A percentile compares a stretch with the other conserved stretches of the same genome.
phyloP scores from a whole-genome alignment of 1,140 invertebrate genomes.

The Mamestra configurata region DNA sequence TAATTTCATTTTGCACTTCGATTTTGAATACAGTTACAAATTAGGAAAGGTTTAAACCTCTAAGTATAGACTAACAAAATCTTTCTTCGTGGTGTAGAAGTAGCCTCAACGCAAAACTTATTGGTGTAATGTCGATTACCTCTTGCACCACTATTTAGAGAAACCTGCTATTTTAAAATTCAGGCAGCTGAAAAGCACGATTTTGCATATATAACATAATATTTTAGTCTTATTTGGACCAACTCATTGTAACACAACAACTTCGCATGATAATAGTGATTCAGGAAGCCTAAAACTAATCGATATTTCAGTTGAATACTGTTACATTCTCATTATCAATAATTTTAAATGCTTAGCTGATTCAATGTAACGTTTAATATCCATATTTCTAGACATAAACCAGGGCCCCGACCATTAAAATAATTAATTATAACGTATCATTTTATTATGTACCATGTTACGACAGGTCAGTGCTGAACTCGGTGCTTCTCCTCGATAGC shows the following conservation, averaged over 20 bases:
- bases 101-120: constrained; percentile 74
- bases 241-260: constrained; percentile 42
- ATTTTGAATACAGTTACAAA: constrained; percentile 82
- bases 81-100: constrained; percentile 80
- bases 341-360: constrained; percentile 46
- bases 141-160: constrained; percentile 68
- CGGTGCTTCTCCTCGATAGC: constrained; percentile 34
- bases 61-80: constrained; percentile 79
- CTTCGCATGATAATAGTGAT: constrained; percentile 44
- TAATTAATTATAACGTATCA: constrained; percentile 54
- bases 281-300: constrained; percentile 4
- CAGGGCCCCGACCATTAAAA: constrained; percentile 50
- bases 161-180: constrained; percentile 37
- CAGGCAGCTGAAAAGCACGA: constrained; percentile 59
- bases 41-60: constrained; percentile 79
- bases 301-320: constrained; percentile 35
- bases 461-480: constrained; percentile 40
- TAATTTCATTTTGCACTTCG: constrained; percentile 85
- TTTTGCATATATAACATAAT: constrained; percentile 47
- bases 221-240: constrained; percentile 53
- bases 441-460: constrained; percentile 56
- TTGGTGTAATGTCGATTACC: constrained; percentile 66
- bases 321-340: constrained; percentile 46
- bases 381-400: constrained; percentile 40
- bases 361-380: constrained; percentile 34